Evolutionary conservation across 30 jellyfish, hydroid and myxozoan species (phyloP), one percentile per base, ranked within the genome.

Genomic region (Mastigias papua): DNA sequence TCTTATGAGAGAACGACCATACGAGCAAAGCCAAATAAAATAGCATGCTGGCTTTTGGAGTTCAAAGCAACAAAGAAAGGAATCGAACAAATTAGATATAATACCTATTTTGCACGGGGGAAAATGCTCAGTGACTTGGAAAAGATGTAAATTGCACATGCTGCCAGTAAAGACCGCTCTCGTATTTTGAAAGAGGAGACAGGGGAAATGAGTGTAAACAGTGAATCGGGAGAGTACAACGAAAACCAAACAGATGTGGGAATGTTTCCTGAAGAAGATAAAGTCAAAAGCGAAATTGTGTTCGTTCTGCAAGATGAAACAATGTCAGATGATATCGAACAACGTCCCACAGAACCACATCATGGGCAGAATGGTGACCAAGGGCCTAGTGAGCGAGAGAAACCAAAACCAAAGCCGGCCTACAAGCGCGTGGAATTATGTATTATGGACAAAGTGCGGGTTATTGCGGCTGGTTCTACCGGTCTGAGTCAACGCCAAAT

Each of bases 401-500:
- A 68, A n/a, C 35, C 42, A 21, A 66, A 69, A 26, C 49, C 62
- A 25, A 64, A 30, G 35, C 76, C 84, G 22, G 25, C 35, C 0
- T 82, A 70, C 76, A 85, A 64, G 51, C 77, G 94, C 25, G 94
- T 85, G 17, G 94, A 85, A 66, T 68, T 85, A 26, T 85, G 94
- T n/a, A 61, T 85, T 54, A 77, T 85, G 32, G 94, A 85, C 76
- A 85, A 85, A 73, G 58, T 85, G 50, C 78, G 86, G 9, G 94
- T 85, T 7, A 85, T 85, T 29, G 83, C 80, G 42, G 94, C 94
- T 11, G 93, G 86, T 27, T 31, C 88, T 5, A 58, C 88, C 34
- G 94, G 94, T 50, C 62, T 66, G 75, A 85, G 94, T 46, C 94
- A 85, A 50, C 35, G 94, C 34, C 88, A 85, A 63, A 48, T 85